Percentiles rank a stretch among this genome's conserved stretches.
Evolutionary conservation across 1,140 invertebrate genomes (phyloP).

Genomic region (Teleopsis dalmanni): DNA sequence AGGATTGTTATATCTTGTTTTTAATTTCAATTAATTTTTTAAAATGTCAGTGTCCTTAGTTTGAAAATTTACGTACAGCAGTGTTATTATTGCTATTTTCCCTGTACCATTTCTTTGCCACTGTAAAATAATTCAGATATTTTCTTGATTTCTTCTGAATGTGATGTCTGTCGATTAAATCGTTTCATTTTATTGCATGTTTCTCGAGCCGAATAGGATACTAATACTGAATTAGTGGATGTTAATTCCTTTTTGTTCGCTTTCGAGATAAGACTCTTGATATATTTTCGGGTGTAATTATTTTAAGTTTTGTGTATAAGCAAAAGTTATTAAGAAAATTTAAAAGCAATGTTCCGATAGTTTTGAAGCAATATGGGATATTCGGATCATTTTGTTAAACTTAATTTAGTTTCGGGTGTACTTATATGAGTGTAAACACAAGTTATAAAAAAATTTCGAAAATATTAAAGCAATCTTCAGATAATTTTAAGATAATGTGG

Average conservation of each 20-base stretch:
- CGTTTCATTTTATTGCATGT: not conserved
- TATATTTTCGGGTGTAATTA: not conserved
- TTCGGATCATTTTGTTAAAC: too few species aligned
- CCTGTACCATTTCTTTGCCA: slow-evolving; percentile 9
- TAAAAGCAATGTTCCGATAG: not conserved
- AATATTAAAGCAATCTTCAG: too few species aligned
- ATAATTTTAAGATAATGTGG: too few species aligned
- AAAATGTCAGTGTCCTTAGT: too few species aligned
- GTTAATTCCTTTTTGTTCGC: not conserved
- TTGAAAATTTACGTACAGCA: not conserved
- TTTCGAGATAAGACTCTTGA: too few species aligned
- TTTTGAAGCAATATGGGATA: not conserved
- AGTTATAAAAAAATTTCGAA: too few species aligned
- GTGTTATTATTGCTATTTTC: not conserved
- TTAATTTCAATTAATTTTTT: not conserved
- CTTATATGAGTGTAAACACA: too few species aligned
- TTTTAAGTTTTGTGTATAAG: not conserved
- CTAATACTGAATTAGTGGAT: not conserved
- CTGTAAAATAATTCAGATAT: not conserved
- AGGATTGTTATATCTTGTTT: not conserved
- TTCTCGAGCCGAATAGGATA: too few species aligned
- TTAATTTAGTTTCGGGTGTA: too few species aligned
- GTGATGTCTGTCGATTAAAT: not conserved
- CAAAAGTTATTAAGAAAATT: not conserved
- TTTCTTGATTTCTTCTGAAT: not conserved